phyloP scores from a whole-genome alignment of 2,797 vertebrate genomes.

The Pagetopsis macropterus region DNA sequence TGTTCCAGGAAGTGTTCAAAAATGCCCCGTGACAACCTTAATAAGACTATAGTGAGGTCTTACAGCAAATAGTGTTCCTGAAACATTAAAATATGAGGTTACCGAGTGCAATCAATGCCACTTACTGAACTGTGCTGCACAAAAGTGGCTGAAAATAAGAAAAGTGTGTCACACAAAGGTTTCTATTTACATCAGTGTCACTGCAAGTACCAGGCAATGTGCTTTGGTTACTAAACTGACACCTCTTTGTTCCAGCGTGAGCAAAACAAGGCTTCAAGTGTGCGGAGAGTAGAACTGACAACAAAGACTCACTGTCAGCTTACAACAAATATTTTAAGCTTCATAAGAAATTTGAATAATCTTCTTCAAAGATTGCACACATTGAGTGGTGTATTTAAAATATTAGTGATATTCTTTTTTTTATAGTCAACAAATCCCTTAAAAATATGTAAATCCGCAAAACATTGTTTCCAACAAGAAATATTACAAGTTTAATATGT shows the following conservation, averaged over 20 bases:
- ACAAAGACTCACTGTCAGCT: conserved; percentile 33
- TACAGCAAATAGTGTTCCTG: not conserved
- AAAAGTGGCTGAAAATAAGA: conserved; percentile 39
- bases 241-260: conserved; percentile 60
- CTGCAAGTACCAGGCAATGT: conserved; percentile 58
- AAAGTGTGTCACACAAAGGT: conserved; percentile 34
- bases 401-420: not conserved
- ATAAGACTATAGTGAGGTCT: not conserved
- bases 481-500: not conserved
- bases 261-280: conserved; percentile 57
- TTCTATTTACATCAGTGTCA: conserved; percentile 65
- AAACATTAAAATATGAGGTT: not conserved
- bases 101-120: not conserved
- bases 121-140: conserved; percentile 14
- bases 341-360: conserved; percentile 4
- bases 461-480: not conserved
- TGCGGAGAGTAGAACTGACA: conserved; percentile 30
- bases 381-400: not conserved
- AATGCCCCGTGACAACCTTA: not conserved
- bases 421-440: not conserved
- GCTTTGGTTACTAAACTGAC: conserved; percentile 50
- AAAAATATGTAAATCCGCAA: no score
- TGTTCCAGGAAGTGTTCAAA: not conserved
- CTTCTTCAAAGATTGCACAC: conserved; percentile 14
- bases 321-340: conserved; percentile 34